Conservation (phyloP, 2,113 vertebrate genomes). For the Herpetotheres cachinnans region DNA sequence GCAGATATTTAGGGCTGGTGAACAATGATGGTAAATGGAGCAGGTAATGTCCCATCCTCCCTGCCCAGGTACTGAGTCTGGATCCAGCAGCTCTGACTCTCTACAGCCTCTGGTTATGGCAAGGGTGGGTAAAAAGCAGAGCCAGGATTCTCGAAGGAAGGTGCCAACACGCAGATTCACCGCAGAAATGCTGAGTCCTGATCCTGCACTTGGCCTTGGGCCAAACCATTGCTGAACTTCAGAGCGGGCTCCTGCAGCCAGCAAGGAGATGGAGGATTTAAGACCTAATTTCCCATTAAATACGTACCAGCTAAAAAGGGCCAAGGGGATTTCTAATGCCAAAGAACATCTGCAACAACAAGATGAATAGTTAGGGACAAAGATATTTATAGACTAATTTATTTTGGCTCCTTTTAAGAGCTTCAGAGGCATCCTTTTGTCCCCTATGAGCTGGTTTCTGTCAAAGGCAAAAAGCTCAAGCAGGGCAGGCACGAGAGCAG, state of each 20-base stretch:
- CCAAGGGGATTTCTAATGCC: neutral
- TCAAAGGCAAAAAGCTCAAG: neutral
- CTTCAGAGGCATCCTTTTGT: neutral
- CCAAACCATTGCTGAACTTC: neutral
- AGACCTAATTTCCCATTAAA: neutral
- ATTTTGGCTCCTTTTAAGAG: neutral
- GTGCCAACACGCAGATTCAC: neutral
- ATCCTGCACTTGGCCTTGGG: neutral
- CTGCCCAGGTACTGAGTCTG: rapidly evolving
- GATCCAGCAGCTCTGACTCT: neutral
- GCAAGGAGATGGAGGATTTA: neutral
- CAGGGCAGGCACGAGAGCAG: neutral
- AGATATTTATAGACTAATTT: neutral
- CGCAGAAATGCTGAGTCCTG: neutral
- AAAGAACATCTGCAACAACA: neutral
- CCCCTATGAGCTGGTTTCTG: neutral
- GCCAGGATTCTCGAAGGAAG: neutral
- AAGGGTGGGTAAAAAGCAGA: neutral
- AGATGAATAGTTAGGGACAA: neutral
- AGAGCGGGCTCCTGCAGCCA: too few species aligned
- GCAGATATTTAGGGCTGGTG: neutral
- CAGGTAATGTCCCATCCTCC: neutral
- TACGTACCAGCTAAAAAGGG: neutral
- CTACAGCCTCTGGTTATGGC: neutral
- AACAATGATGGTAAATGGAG: neutral